Evolutionary conservation across 2,113 vertebrate genomes (phyloP).

Genomic region (Vidua chalybeata): DNA sequence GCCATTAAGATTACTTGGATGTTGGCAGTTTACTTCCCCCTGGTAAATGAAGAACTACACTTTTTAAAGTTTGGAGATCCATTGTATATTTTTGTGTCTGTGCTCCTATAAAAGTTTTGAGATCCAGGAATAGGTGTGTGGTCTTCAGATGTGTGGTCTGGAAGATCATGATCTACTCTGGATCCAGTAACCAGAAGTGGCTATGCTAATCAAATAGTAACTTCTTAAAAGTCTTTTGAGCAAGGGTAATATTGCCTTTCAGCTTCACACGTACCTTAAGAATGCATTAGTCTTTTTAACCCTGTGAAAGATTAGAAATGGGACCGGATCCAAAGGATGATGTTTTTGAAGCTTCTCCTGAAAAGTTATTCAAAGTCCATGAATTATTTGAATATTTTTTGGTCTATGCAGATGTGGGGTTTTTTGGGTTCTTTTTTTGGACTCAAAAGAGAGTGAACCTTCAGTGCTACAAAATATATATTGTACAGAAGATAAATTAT

Average conservation of each 20-base stretch:
- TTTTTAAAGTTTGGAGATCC: background rate
- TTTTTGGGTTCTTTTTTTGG: background rate
- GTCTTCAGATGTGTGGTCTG: background rate
- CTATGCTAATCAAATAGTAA: background rate
- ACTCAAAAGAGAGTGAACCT: background rate
- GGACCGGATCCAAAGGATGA: background rate
- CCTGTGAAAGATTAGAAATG: background rate
- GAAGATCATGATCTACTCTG: background rate
- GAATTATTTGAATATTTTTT: background rate
- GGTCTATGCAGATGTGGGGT: fast-evolving
- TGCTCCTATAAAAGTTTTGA: background rate
- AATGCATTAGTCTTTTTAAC: background rate
- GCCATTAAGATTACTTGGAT: background rate
- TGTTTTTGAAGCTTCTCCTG: background rate
- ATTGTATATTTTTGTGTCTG: background rate
- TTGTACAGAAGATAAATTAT: background rate
- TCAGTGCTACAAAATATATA: background rate
- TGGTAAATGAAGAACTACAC: fast-evolving
- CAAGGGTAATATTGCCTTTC: background rate
- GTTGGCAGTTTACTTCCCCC: background rate
- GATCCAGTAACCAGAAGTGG: background rate
- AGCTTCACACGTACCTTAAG: background rate
- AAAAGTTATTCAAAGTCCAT: background rate
- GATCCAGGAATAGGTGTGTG: background rate
- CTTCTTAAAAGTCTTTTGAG: background rate